Evolutionary conservation across 2,888 invertebrate genomes (phyloP), one percentile per base, ranked within the genome.

Genomic region (Dicranocentrus wangi): DNA sequence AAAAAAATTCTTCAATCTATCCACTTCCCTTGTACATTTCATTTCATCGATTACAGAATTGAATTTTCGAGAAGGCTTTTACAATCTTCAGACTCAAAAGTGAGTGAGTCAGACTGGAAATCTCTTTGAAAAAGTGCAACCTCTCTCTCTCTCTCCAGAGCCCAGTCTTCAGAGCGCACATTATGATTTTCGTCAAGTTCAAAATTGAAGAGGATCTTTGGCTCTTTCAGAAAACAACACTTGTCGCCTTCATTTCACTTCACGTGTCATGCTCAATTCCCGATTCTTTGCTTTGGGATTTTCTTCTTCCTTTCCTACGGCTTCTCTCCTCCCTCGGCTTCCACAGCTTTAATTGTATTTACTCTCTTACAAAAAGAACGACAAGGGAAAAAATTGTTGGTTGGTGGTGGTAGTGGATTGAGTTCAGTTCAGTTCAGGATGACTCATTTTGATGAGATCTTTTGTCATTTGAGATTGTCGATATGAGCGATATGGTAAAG

Each of bases 401-500:
- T 39, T 51, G 51, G 19, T 19, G 19, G 19, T 19, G 47, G 39
- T 10, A 47, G 17, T n/a, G n/a, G 47, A 47, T 10, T 3, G 47
- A 47, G 47, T 3, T 5, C 5, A 13, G 39, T 8, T 39, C 5
- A n/a, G n/a, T 17, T 25, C 3, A 15, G 43, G 72, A 72, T 72
- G 72, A 72, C 72, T 72, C 72, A 72, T 72, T 72, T 60, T 72
- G 53, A 32, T 72, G 63, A 43, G 63, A 72, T 63, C 72, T 63
- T 72, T 72, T 72, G 72, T 72, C 63, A 72, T 72, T 72, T 72
- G 72, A 72, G 72, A 63, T 72, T 72, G 51, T 51, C 51, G 51
- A 51, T 15, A 19, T 51, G 51, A 19, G 19, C 10, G 51, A 51
- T 51, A 19, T 51, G n/a, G 17, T 51, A 51, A 19, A 19, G 51